Percentiles rank a stretch among this genome's conserved stretches.
These are phyloP conservation scores for Gallinago stenura DNA, from an alignment of 2,797 vertebrate species.

Conservation along the genomic window DNA sequence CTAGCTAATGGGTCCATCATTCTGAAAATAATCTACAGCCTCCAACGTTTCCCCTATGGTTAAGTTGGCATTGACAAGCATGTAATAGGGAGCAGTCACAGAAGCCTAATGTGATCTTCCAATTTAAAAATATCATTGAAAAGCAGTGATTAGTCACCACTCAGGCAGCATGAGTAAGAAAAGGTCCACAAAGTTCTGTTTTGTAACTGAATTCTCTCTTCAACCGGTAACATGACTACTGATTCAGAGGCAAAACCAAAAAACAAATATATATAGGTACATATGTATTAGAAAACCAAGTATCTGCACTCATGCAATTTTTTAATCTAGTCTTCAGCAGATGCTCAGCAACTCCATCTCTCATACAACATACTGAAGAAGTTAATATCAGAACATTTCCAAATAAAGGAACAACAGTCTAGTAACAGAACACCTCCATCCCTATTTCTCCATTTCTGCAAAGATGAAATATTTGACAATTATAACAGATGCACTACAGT, in stretches of 20 bases:
- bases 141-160: conserved; percentile 32
- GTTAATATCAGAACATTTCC: background rate
- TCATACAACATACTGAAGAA: background rate
- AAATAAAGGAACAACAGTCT: background rate
- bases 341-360: background rate
- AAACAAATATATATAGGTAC: background rate
- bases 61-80: conserved; percentile 13
- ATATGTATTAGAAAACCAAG: background rate
- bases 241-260: conserved; percentile 23
- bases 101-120: conserved; percentile 29
- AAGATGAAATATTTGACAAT: background rate
- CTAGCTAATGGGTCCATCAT: conserved; percentile 54
- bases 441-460: background rate
- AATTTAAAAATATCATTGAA: conserved; percentile 42
- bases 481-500: background rate
- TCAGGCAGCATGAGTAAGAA: conserved; percentile 27
- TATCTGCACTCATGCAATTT: background rate
- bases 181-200: conserved; percentile 19
- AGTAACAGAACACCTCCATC: background rate
- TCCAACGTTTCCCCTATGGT: conserved; percentile 25
- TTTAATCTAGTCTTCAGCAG: background rate
- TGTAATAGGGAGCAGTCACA: background rate
- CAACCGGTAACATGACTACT: background rate
- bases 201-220: background rate
- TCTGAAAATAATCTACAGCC: conserved; percentile 42